Evolutionary conservation across 2,797 vertebrate genomes (phyloP), one percentile per base, ranked within the genome.

Genomic region (Peromyscus attwateri): DNA sequence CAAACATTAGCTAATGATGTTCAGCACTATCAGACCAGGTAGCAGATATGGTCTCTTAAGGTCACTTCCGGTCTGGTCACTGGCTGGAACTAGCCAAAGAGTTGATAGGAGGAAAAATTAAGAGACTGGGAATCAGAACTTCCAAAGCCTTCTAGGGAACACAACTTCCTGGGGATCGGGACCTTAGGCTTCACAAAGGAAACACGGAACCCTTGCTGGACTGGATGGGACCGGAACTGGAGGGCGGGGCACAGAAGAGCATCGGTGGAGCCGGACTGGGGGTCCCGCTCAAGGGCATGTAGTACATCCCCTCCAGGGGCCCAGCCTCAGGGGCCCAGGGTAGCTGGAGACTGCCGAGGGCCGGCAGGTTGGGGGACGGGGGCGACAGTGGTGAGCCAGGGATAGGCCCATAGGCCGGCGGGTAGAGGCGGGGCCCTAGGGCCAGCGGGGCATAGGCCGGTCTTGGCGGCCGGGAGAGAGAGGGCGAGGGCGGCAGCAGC

Each of bases 241-340:
- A 66, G 0, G n/a, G 1, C 2, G 97, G 96, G 68, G n/a, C 91
- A 71, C 96, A 98, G 80, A 98, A 57, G 6, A 98, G 96, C 90
- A 98, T 37, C 64, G 99, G 98, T 4, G 99, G 98, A 97, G 99
- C 99, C 0, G 99, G 99, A 97, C 99, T 99, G 46, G 99, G 98
- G 97, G 98, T 99, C 98, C 99, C 99, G 62, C 99, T 99, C 1
- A 99, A 99, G 25, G 99, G 99, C 98, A 99, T 99, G 98, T 99
- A 99, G 98, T 99, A 99, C 98, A 99, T 99, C 96, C 99, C 98
- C 95, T 99, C 99, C 98, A 99, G 98, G 98, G 99, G 99, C 95
- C 98, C 99, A 16, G 99, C 98, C 98, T 99, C 99, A 9, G 99
- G 62, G 23, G 98, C 98, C 96, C 98, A 99, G 13, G 99, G 88